Conservation (phyloP, 2,113 vertebrate species). For the Aegithalos caudatus region DNA sequence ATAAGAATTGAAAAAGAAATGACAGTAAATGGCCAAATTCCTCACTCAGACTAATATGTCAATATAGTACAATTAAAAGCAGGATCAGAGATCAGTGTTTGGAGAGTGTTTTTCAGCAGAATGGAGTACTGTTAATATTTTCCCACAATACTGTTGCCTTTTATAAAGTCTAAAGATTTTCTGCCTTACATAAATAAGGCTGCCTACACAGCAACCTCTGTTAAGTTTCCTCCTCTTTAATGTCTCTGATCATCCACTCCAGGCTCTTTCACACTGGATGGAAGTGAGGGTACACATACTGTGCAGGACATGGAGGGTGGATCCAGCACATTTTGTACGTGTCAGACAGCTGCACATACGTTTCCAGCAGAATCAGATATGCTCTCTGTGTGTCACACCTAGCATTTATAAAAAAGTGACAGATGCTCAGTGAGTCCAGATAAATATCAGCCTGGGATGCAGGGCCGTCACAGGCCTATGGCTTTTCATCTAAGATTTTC, state of each 20-base stretch:
- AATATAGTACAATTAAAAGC: neutral
- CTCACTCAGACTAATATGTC: neutral
- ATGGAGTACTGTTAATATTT: neutral
- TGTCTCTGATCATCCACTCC: neutral
- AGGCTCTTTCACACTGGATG: neutral
- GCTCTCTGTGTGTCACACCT: fast-evolving
- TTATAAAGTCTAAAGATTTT: neutral
- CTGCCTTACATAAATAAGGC: neutral
- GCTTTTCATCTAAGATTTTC: neutral
- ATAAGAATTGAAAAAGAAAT: neutral
- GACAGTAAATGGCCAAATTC: neutral
- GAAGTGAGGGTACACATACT: neutral
- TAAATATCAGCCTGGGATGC: neutral
- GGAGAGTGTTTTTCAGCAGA: neutral
- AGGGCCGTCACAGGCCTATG: neutral
- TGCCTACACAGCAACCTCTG: neutral
- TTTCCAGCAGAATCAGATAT: neutral
- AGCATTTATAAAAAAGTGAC: neutral
- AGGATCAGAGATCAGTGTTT: neutral
- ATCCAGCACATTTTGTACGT: neutral
- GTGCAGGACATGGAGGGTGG: neutral
- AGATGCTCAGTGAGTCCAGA: neutral
- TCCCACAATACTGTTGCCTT: neutral
- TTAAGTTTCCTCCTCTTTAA: neutral
- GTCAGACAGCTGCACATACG: neutral